These are phyloP conservation scores for Ceratina japonica DNA, from an alignment of 1,140 invertebrate genomes.

Conservation along the genomic window DNA sequence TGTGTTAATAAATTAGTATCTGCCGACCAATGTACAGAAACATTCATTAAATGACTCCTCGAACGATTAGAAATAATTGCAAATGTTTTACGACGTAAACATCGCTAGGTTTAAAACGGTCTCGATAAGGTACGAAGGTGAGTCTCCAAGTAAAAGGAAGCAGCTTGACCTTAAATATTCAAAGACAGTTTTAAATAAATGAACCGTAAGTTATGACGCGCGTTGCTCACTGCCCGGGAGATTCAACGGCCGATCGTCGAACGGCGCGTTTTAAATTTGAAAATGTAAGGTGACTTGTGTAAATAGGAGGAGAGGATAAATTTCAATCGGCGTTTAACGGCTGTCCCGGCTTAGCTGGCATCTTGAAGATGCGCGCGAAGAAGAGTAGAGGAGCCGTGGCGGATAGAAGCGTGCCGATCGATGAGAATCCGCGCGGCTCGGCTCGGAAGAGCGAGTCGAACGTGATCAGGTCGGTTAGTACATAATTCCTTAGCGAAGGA, in stretches of 20 bases:
- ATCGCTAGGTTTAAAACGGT: no score
- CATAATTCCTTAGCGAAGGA: slow-evolving; percentile 44
- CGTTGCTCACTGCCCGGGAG: neutral
- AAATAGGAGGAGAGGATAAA: neutral
- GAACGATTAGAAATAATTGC: neutral
- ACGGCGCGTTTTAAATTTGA: no score
- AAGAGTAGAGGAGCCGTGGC: slow-evolving; percentile 21
- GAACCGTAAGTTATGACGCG: neutral
- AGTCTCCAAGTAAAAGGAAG: no score
- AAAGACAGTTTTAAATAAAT: no score
- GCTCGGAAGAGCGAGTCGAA: slow-evolving; percentile 48
- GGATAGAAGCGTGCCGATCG: slow-evolving; percentile 59
- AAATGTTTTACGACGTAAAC: no score
- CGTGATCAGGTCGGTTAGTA: slow-evolving; percentile 74
- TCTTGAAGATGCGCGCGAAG: slow-evolving; percentile 47
- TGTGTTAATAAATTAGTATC: neutral
- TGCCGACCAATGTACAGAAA: neutral
- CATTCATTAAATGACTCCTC: slow-evolving; percentile 4
- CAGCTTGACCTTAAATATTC: no score
- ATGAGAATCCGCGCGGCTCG: slow-evolving; percentile 66
- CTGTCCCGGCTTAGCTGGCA: neutral
- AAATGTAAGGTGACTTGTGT: neutral
- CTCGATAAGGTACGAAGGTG: no score
- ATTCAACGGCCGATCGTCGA: neutral
- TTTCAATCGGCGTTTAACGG: slow-evolving; percentile 3